These are phyloP conservation scores for Hafferia zeledoni DNA, from an alignment of 2,797 vertebrate genomes.

Conservation along the genomic window DNA sequence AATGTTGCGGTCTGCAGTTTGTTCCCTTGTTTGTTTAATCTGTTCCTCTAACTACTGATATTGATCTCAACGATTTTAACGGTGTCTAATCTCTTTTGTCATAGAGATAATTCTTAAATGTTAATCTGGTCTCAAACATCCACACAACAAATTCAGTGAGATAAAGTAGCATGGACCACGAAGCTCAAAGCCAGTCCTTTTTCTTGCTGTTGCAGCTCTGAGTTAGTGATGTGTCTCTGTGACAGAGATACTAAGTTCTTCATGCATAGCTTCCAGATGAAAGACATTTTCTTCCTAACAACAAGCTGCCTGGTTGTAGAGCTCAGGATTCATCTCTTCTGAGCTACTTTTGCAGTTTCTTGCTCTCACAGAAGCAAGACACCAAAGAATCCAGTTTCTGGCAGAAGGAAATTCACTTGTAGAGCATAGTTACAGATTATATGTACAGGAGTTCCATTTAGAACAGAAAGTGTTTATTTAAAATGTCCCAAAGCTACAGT, in stretches of 20 bases:
- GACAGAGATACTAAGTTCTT: not conserved
- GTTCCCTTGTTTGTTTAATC: not conserved
- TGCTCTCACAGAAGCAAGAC: not conserved
- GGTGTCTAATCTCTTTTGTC: not conserved
- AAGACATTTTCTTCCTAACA: not conserved
- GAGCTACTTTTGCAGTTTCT: not conserved
- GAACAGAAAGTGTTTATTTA: not conserved
- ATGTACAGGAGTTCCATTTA: not conserved
- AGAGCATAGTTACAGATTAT: not conserved
- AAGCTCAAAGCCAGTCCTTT: not conserved
- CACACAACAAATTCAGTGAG: not conserved
- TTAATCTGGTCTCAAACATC: not conserved
- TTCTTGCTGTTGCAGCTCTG: not conserved
- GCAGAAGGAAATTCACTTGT: not conserved
- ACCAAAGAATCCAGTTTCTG: not conserved
- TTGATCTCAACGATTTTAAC: not conserved
- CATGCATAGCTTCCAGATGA: not conserved
- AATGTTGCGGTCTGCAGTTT: not conserved
- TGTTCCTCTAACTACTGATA: not conserved
- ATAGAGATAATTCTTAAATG: not conserved
- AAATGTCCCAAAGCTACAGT: not conserved
- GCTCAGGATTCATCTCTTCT: not conserved
- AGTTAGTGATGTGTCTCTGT: not conserved
- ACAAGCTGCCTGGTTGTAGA: not conserved
- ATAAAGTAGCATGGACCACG: not conserved